Conservation (phyloP, 2,113 vertebrate species). For the Isurus oxyrinchus region DNA sequence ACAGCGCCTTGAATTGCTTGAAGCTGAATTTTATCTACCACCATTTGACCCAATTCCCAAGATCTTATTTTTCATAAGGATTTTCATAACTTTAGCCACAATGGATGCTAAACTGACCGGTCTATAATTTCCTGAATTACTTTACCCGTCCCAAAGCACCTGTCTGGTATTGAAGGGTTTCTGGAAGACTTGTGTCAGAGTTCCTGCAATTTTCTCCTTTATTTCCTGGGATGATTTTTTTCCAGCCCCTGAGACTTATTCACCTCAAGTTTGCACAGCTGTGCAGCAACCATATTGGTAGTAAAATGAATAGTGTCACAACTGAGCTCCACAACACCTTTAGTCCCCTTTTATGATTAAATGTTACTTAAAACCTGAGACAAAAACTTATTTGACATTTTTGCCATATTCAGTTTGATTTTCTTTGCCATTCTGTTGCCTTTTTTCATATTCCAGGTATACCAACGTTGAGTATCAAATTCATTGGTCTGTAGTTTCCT, state of each 20-base stretch:
- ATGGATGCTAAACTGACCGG: background rate
- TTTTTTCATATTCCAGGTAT: background rate
- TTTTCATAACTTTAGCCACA: background rate
- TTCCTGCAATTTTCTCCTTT: background rate
- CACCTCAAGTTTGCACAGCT: background rate
- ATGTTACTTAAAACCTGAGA: background rate
- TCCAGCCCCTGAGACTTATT: background rate
- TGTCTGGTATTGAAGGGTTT: background rate
- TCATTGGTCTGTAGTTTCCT: background rate
- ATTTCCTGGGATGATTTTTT: background rate
- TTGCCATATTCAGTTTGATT: background rate
- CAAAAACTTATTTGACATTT: background rate
- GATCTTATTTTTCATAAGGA: background rate
- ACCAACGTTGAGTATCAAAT: background rate
- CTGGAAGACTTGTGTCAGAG: background rate
- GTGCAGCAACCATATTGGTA: background rate
- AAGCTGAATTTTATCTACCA: background rate
- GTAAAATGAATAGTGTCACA: background rate
- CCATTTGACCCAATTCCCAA: background rate
- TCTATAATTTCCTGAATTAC: background rate
- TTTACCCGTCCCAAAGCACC: background rate
- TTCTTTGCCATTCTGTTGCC: background rate
- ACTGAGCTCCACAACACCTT: background rate
- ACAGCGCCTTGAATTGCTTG: background rate
- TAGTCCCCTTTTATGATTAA: background rate